Base-by-base conservation (phyloP, 2,888 invertebrate species). In the Ethmia dodecea region DNA sequence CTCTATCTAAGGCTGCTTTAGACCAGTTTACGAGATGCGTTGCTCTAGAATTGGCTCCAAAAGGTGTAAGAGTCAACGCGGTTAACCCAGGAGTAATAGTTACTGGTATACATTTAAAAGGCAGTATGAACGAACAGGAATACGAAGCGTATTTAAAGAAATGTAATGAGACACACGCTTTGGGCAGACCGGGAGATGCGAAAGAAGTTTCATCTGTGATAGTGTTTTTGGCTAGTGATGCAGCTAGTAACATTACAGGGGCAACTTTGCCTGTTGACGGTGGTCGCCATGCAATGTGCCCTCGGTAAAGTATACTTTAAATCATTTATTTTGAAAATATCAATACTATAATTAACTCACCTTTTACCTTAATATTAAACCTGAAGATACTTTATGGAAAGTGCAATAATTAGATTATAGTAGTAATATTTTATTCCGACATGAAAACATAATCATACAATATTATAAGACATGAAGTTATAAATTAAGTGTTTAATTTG, bases 21-120 rank as follows among this genome's bases (percentile, higher is more conserved):
- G 98, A 99, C 80, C 98, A 98, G 65, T 92, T 99, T 49, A 99
- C 98, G 0, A 89, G 93, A 62, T 97, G 97, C 66, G 88, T 92
- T 2, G 96, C 98, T 5, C 73, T 99, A 13, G 98, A 95, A 59
- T 75, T 95, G 36, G 95, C 91, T 13, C 57, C 88, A 0, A 93
- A 93, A 64, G 90, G 92, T 44, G 94, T 97, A 0, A 87, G 97
- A 20, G 95, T 95, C 0, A 98, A 98, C 71, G 89, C 93, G 33
- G 96, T 97, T 0, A 96, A 96, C 75, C 98, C 98, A 24, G 98
- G 98, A 10, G 97, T 98, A 0, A 92, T 94, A 9, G 71, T 92
- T 1, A 98, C 98, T 0, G 93, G 96, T 51, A 68, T 97, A 28
- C 97, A 97, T 52, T 92, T 91, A 71, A 89, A 77, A 22, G 37